Percentiles rank a stretch among this genome's conserved stretches.
These are phyloP conservation scores for Girardinichthys multiradiatus DNA, from an alignment of 2,113 vertebrate species.

Conservation along the genomic window DNA sequence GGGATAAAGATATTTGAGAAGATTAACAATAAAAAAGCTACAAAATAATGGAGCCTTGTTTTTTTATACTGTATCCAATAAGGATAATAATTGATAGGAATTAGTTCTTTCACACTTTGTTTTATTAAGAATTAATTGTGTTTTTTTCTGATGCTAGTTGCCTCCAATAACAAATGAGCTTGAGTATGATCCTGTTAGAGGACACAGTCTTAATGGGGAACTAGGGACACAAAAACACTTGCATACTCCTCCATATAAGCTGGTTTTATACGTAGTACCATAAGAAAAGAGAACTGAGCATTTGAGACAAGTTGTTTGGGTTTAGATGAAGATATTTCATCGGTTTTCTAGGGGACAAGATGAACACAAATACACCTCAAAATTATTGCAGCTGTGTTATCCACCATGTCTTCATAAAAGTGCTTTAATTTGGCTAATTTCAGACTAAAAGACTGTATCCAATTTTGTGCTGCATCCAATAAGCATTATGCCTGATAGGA, in stretches of 20 bases:
- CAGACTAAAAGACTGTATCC: not conserved
- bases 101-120: not conserved
- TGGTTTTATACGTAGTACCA: no score
- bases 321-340: not conserved
- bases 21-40: not conserved
- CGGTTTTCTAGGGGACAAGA: constrained; percentile 17
- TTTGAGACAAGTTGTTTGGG: constrained; percentile 16
- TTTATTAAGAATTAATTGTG: not conserved
- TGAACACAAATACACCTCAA: constrained; percentile 43
- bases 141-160: not conserved
- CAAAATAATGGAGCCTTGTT: no score
- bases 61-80: no score
- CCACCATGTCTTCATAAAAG: not conserved
- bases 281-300: constrained; percentile 21
- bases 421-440: constrained; percentile 40
- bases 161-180: constrained; percentile 83
- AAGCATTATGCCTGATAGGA: not conserved
- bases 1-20: not conserved
- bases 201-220: constrained; percentile 64
- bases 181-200: constrained; percentile 84
- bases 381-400: constrained; percentile 58
- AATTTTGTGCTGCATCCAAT: not conserved
- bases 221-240: no score
- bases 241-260: no score
- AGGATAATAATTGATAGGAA: not conserved